phyloP scores from a whole-genome alignment of 2,888 invertebrate genomes.

The Silvanus unidentatus region DNA sequence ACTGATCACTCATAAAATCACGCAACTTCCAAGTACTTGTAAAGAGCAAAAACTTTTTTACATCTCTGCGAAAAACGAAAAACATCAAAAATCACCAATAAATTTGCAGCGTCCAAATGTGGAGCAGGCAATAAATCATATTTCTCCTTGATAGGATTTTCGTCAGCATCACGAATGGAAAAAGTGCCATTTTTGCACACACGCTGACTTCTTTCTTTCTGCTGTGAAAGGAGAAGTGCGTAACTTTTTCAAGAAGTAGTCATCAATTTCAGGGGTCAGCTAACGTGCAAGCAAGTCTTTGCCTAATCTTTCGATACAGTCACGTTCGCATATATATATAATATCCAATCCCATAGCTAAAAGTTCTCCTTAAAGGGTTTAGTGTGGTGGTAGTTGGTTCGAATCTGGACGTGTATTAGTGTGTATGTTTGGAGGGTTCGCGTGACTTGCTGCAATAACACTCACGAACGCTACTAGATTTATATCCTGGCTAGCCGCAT shows the following conservation, averaged over 20 bases:
- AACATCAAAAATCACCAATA: no score
- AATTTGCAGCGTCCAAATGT: no score
- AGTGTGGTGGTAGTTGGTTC: background rate
- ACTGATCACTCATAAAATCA: no score
- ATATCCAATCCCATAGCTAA: background rate
- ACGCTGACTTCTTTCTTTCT: conserved; percentile 14
- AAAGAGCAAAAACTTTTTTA: no score
- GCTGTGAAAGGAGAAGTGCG: conserved; percentile 8
- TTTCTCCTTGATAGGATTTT: conserved; percentile 6
- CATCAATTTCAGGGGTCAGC: conserved; percentile 25
- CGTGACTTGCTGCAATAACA: conserved; percentile 41
- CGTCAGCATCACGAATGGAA: background rate
- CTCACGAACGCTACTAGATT: conserved; percentile 41
- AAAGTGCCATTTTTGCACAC: no score
- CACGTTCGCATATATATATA: conserved; percentile 19
- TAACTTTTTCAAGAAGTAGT: conserved; percentile 18
- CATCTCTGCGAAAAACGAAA: no score
- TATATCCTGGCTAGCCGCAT: conserved; percentile 37
- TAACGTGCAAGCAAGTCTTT: conserved; percentile 15
- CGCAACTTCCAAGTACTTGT: no score
- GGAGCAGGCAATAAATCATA: background rate
- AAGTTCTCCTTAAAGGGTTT: conserved; percentile 1
- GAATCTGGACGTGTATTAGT: conserved; percentile 8
- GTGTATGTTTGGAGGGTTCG: conserved; percentile 19
- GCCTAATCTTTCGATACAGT: conserved; percentile 23